A percentile compares a stretch with the other conserved stretches of the same genome.
Conservation (phyloP, 2,888 invertebrate genomes). For the Diadromus collaris region DNA sequence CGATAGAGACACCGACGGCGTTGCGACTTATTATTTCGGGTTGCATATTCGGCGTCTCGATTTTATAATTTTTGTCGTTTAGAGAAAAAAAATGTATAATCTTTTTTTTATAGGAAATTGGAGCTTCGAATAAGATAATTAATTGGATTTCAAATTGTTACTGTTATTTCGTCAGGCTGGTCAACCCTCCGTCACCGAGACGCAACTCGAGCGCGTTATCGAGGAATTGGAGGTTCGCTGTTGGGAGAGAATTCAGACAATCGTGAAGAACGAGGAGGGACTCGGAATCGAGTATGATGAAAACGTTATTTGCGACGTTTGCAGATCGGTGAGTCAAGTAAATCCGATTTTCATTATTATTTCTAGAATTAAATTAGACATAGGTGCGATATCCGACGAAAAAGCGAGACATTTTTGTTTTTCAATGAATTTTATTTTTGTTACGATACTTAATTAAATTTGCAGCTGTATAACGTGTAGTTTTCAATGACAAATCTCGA, state of each 20-base stretch:
- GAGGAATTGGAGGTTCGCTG: constrained; percentile 96
- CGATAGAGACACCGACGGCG: background rate
- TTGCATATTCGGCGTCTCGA: no score
- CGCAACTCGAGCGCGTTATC: constrained; percentile 94
- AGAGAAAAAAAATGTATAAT: no score
- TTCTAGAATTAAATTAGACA: background rate
- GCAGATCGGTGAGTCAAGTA: constrained; percentile 87
- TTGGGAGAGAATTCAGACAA: constrained; percentile 96
- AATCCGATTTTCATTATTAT: constrained; percentile 39
- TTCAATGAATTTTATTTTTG: background rate
- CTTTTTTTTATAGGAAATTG: background rate
- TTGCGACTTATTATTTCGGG: no score
- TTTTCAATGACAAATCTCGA: background rate
- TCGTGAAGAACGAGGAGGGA: constrained; percentile 95
- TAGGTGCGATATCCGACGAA: background rate
- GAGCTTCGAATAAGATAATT: constrained; percentile 17
- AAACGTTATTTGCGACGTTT: constrained; percentile 99
- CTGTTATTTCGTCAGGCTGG: constrained; percentile 81
- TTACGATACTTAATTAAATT: background rate
- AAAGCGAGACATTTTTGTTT: background rate
- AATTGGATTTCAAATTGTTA: constrained; percentile 14
- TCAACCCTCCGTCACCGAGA: constrained; percentile 88
- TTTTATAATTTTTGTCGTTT: no score
- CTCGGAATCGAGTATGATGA: constrained; percentile 99
- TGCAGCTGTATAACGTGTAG: background rate